Evolutionary conservation across 2,888 invertebrate species (phyloP), one percentile per base, ranked within the genome.

Genomic region (Argyresthia goedartella): DNA sequence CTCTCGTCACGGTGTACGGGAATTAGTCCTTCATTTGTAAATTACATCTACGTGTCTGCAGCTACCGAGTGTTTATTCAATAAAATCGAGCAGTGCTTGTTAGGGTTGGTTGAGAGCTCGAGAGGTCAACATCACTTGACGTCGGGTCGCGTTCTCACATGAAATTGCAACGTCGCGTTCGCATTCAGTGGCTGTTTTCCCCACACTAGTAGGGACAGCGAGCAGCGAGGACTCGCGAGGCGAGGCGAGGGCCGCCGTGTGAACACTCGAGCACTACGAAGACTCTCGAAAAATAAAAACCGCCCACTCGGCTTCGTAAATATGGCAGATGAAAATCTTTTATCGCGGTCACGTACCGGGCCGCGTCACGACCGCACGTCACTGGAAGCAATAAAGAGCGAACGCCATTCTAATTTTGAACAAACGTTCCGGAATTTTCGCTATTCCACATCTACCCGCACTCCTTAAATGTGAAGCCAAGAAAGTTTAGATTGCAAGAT

Each of bases 301-400:
- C 85, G 77, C 84, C 85, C 85, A 85, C 85, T 84, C 80, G 69
- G 72, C 80, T 67, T 76, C 79, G 84, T 84, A 85, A 85, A 86
- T 85, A 86, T 81, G 78, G 81, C 78, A 85, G 86, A 86, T 86
- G 85, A 79, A 84, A 82, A 85, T 86, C 86, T 86, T 84, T 86
- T 86, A 86, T 86, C 86, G 76, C 76, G 79, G 85, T 85, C 86
- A 86, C 86, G 86, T 86, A 84, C 76, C 76, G 78, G 25, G 25
- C 25, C 74, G 64, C 81, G 81, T 84, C 86, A 86, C 85, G 85
- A 85, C 68, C 78, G 81, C 77, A 67, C 80, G 80, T 84, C 85
- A 86, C 82, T 82, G 79, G 67, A 64, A 65, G 71, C 77, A 71
- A 80, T 84, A 84, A 82, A 85, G 73, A 75, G 69, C 75, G 72